A percentile compares a stretch with the other conserved stretches of the same genome.
Conservation (phyloP, 2,113 vertebrate genomes). For the Toxotes chatareus region DNA sequence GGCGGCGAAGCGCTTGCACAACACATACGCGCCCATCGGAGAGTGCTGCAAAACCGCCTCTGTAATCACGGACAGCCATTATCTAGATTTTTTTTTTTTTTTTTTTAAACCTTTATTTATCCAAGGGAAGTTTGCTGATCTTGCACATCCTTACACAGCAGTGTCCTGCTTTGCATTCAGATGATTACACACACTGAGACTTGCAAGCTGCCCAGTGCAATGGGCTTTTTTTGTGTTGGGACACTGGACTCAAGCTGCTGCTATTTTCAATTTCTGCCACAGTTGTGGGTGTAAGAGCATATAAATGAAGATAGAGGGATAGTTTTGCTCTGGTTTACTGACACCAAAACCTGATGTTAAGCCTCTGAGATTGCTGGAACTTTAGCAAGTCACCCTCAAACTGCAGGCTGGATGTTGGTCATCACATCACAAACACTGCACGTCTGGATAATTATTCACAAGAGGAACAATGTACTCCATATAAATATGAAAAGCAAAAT, state of each 20-base stretch:
- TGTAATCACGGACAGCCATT: conserved; percentile 61
- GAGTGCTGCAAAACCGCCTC: conserved; percentile 46
- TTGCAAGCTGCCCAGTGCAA: conserved; percentile 12
- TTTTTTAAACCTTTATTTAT: conserved; percentile 71
- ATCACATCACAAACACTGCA: not conserved
- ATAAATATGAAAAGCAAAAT: not conserved
- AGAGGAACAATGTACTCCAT: not conserved
- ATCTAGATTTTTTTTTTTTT: conserved; percentile 61
- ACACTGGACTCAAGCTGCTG: not conserved
- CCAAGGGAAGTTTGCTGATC: conserved; percentile 62
- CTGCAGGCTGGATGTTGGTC: too few relatives aligned
- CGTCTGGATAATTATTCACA: not conserved
- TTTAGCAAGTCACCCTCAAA: too few relatives aligned
- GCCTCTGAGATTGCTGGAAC: not conserved
- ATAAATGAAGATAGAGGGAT: not conserved
- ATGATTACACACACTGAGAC: conserved; percentile 19
- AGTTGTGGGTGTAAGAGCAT: not conserved
- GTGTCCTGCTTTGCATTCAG: conserved; percentile 49
- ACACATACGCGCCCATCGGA: conserved; percentile 40
- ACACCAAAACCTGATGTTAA: not conserved
- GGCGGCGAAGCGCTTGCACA: conserved; percentile 42
- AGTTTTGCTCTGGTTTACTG: not conserved
- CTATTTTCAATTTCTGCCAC: not conserved
- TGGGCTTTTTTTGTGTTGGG: conserved; percentile 18
- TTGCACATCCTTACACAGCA: conserved; percentile 42